Base-by-base conservation (phyloP, 2,888 invertebrate genomes). In the Helleia helle region DNA sequence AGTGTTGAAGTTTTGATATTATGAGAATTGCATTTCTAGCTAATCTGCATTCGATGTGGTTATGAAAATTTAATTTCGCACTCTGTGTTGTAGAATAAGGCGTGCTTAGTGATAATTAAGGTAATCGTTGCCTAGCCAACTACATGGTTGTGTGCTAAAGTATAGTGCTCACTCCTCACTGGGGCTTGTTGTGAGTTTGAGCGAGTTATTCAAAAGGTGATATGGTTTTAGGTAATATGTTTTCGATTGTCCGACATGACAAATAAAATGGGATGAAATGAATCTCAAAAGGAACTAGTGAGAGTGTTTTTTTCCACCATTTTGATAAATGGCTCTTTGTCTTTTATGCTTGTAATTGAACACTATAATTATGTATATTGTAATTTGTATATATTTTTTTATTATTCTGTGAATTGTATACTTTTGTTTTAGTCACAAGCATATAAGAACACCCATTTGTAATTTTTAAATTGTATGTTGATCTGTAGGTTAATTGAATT, bases 91-190 rank as follows among this genome's bases (percentile, higher is more conserved):
- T 63, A 65, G 58, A 48, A 40, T 67, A 60, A 62, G 59, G 61
- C 65, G 56, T 67, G 64, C 62, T 70, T 73, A 80, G 75, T 63
- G 59, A 56, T 67, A 62, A 53, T 61, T 55, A 49, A 50, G 69
- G 36, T 42, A 40, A 45, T 24, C 43, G 71, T 73, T 68, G 75
- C 68, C 53, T 62, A 59, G 63, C 64, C 66, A 68, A 76, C 69
- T 69, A 62, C 55, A 62, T 63, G 83, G 81, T 81, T 83, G 80
- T 83, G 79, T 79, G 71, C 70, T 75, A 74, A 51, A 48, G 59
- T 61, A 50, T 58, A 58, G 48, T 45, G 48, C 50, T 52, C 52
- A 29, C 40, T 45, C 42, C 15, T 41, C 46, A 40, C 42, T 31
- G 22, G 36, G 36, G 28, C 27, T 36, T 36, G 6, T 42, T 36